These are phyloP conservation scores for Neotoxoptera formosana DNA, from an alignment of 1,140 invertebrate species.

Conservation along the genomic window DNA sequence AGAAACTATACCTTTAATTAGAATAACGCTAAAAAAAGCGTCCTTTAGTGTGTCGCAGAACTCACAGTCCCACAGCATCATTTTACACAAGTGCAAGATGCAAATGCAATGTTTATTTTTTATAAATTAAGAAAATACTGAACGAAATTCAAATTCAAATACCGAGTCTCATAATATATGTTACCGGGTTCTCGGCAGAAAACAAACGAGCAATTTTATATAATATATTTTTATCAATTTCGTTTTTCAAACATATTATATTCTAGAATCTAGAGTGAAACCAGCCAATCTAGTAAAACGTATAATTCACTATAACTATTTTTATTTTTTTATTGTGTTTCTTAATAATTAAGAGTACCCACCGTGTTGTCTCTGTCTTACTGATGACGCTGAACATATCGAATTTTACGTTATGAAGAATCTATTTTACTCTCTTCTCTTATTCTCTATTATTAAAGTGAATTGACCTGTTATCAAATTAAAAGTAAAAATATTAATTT, in stretches of 20 bases:
- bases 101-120: neutral
- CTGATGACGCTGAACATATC: neutral
- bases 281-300: neutral
- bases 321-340: neutral
- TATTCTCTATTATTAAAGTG: no score
- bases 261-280: neutral
- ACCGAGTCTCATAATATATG: neutral
- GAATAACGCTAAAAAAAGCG: no score
- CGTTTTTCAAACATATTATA: neutral
- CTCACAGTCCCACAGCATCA: no score
- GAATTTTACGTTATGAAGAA: neutral
- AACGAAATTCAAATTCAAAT: neutral
- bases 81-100: neutral
- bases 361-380: neutral
- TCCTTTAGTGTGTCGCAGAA: no score
- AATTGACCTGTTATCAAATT: no score
- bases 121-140: no score
- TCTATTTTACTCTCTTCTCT: no score
- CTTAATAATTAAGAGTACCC: no score
- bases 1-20: no score
- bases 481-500: no score
- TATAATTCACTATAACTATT: neutral
- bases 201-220: neutral
- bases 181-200: neutral
- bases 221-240: neutral